Conservation (phyloP, 2,888 invertebrate genomes). For the Dicyrtomina minuta region DNA sequence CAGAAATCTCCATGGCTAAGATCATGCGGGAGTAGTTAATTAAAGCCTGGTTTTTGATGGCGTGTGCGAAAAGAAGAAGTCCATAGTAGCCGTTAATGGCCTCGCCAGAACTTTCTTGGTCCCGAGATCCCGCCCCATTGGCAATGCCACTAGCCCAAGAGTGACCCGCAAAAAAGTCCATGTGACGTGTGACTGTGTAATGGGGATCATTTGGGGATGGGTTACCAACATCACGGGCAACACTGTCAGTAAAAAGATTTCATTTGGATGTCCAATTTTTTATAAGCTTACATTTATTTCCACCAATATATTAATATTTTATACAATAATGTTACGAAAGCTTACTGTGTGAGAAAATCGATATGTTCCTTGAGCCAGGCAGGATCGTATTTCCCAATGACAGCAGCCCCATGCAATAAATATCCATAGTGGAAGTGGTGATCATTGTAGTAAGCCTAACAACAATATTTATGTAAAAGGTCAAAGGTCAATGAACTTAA, state of each 20-base stretch:
- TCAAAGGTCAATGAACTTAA: no score
- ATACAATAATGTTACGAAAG: neutral
- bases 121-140: slow-evolving; percentile 45
- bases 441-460: slow-evolving; percentile 33
- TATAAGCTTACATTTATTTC: no score
- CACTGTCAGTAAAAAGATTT: slow-evolving; percentile 31
- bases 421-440: slow-evolving; percentile 38
- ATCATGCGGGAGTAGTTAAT: slow-evolving; percentile 45
- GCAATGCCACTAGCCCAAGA: slow-evolving; percentile 49
- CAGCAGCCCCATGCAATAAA: slow-evolving; percentile 35
- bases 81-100: slow-evolving; percentile 50
- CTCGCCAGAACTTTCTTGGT: slow-evolving; percentile 45
- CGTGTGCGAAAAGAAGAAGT: slow-evolving; percentile 41
- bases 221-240: slow-evolving; percentile 46
- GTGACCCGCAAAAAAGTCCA: slow-evolving; percentile 48
- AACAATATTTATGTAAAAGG: no score
- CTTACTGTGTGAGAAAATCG: slow-evolving; percentile 34
- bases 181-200: slow-evolving; percentile 45
- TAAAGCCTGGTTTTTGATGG: slow-evolving; percentile 41
- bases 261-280: neutral
- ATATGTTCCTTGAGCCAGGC: slow-evolving; percentile 32
- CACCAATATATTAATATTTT: neutral
- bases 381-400: slow-evolving; percentile 33
- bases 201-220: slow-evolving; percentile 48
- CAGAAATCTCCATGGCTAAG: slow-evolving; percentile 43